These are phyloP conservation scores for Hyperopisus bebe DNA, from an alignment of 2,113 vertebrate genomes.

Conservation along the genomic window DNA sequence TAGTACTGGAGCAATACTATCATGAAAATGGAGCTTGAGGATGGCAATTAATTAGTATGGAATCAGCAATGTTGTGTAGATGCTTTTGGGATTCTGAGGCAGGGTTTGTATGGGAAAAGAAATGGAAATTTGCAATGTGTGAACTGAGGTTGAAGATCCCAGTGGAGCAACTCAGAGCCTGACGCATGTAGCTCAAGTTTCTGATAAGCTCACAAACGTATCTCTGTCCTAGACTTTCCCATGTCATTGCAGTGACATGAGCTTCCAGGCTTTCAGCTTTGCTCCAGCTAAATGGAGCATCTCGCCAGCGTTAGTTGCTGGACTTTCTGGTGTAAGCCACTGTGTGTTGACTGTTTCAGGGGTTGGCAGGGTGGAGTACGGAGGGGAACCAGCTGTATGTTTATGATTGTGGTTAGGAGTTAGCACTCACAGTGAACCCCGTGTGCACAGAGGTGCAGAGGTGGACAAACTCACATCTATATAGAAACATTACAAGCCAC, in stretches of 20 bases:
- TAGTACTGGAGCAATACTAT: not conserved
- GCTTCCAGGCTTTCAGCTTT: not conserved
- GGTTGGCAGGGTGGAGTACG: not conserved
- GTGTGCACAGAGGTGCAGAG: not conserved
- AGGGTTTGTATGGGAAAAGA: not conserved
- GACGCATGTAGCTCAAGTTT: not conserved
- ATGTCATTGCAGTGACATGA: not conserved
- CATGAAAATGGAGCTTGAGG: not conserved
- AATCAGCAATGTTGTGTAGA: not conserved
- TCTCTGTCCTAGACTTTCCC: not conserved
- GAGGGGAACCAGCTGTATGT: not conserved
- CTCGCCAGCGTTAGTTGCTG: not conserved
- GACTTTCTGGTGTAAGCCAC: not conserved
- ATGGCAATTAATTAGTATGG: not conserved
- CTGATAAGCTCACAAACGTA: not conserved
- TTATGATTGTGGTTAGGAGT: not conserved
- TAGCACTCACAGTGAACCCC: not conserved
- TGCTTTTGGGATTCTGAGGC: not conserved
- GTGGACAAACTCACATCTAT: not conserved
- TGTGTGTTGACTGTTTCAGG: not conserved
- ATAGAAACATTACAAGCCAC: not conserved
- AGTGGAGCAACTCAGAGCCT: not conserved
- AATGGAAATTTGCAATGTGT: not conserved
- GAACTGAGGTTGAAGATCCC: not conserved
- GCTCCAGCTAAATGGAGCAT: not conserved